These are phyloP conservation scores for Tragelaphus eurycerus DNA, from an alignment of 2,797 vertebrate genomes.

Conservation along the genomic window DNA sequence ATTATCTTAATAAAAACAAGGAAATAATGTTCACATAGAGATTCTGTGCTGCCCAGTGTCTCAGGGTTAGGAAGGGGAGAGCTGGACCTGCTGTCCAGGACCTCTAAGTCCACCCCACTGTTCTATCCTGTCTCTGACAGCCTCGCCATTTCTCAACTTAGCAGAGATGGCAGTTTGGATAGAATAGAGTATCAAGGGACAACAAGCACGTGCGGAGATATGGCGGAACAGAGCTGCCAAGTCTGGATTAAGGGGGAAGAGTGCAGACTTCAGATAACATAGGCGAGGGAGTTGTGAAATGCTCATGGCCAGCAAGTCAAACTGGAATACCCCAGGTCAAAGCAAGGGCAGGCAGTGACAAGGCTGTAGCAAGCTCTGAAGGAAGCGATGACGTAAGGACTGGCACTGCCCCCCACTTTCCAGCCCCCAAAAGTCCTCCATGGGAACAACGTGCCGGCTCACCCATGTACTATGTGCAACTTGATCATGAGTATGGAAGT, in stretches of 20 bases:
- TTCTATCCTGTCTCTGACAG: background rate
- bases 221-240: background rate
- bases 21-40: background rate
- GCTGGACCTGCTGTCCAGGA: background rate
- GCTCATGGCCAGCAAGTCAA: background rate
- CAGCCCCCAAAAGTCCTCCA: background rate
- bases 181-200: background rate
- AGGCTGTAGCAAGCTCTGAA: background rate
- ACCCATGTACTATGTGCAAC: background rate
- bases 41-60: background rate
- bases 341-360: background rate
- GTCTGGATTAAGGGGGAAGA: background rate
- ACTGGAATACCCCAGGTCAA: background rate
- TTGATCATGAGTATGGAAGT: too few species aligned
- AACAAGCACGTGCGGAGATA: background rate
- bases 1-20: background rate
- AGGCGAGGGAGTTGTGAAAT: background rate
- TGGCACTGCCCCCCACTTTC: fast-evolving
- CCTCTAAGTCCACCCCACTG: background rate
- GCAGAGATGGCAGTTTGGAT: background rate
- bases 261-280: background rate
- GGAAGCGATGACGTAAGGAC: too few species aligned
- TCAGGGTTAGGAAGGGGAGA: background rate
- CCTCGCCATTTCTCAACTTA: background rate
- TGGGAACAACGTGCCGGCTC: background rate